Evolutionary conservation across 2,888 invertebrate species (phyloP).

Genomic region (Luffia ferchaultella): DNA sequence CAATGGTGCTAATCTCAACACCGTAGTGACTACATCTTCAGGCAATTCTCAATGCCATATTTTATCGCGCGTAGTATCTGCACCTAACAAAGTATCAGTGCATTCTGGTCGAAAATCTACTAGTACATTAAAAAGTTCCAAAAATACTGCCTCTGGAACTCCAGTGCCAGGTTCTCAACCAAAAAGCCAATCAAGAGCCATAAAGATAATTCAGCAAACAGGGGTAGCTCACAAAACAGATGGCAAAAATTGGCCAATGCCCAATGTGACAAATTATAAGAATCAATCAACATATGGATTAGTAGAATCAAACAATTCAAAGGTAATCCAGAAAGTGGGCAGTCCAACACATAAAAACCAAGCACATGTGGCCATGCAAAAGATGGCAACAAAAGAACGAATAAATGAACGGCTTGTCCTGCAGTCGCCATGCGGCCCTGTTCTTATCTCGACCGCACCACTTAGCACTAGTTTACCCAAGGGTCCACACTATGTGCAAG

Average conservation of each 20-base stretch:
- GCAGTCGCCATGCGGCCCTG: constrained; percentile 53
- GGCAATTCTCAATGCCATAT: constrained; percentile 57
- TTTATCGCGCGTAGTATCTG: constrained; percentile 53
- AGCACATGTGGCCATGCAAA: constrained; percentile 33
- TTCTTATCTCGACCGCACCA: constrained; percentile 48
- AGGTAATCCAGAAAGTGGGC: constrained; percentile 55
- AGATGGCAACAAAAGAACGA: constrained; percentile 40
- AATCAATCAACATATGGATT: constrained; percentile 37
- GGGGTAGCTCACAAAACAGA: constrained; percentile 47
- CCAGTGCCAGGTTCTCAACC: constrained; percentile 38
- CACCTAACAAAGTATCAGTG: constrained; percentile 56
- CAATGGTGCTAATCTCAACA: constrained; percentile 57
- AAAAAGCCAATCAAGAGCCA: constrained; percentile 45
- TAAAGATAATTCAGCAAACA: constrained; percentile 64
- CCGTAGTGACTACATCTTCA: constrained; percentile 46
- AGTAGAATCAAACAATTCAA: constrained; percentile 42
- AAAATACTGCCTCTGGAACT: constrained; percentile 44
- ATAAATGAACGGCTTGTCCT: constrained; percentile 51
- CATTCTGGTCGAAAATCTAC: constrained; percentile 49
- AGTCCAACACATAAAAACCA: constrained; percentile 48
- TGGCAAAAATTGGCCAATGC: constrained; percentile 45
- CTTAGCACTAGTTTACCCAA: constrained; percentile 44
- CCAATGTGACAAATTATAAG: constrained; percentile 43
- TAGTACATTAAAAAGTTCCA: constrained; percentile 8
- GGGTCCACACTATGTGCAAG: constrained; percentile 57